These are phyloP conservation scores for Carduelis carduelis DNA, from an alignment of 2,797 vertebrate genomes.

Conservation along the genomic window DNA sequence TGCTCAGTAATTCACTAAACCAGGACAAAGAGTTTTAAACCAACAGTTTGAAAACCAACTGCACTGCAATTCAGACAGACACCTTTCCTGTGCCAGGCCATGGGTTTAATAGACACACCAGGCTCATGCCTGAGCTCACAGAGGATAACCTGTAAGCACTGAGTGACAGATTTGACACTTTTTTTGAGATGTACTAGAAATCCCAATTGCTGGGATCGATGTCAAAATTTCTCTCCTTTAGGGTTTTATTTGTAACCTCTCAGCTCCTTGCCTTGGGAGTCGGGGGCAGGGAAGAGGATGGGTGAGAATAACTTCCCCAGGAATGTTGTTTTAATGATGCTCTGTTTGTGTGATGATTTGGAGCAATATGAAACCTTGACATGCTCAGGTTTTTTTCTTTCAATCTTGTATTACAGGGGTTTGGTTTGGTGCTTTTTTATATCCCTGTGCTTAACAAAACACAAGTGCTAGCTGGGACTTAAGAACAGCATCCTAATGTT, in stretches of 20 bases:
- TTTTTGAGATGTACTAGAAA: constrained; percentile 37
- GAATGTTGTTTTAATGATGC: not conserved
- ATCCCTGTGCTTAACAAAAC: not conserved
- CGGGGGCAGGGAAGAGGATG: not conserved
- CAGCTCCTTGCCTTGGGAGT: not conserved
- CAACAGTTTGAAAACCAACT: not conserved
- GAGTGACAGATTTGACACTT: constrained; percentile 33
- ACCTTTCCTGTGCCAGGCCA: constrained; percentile 11
- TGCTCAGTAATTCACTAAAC: constrained; percentile 41
- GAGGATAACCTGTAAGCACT: constrained; percentile 47
- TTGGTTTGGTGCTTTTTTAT: not conserved
- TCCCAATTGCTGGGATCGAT: not conserved
- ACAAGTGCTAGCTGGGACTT: not conserved
- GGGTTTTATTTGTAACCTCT: not conserved
- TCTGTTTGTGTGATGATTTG: not conserved
- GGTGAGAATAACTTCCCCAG: not conserved
- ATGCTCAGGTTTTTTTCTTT: not conserved
- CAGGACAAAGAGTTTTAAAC: not conserved
- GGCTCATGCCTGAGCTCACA: constrained; percentile 39
- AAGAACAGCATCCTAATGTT: not conserved
- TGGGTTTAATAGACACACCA: constrained; percentile 1
- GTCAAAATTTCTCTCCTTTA: not conserved
- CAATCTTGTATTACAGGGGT: fast-evolving
- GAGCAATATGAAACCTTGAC: not conserved
- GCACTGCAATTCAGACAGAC: constrained; percentile 8